Evolutionary conservation across 2,113 vertebrate genomes (phyloP).

Genomic region (Melospiza georgiana): DNA sequence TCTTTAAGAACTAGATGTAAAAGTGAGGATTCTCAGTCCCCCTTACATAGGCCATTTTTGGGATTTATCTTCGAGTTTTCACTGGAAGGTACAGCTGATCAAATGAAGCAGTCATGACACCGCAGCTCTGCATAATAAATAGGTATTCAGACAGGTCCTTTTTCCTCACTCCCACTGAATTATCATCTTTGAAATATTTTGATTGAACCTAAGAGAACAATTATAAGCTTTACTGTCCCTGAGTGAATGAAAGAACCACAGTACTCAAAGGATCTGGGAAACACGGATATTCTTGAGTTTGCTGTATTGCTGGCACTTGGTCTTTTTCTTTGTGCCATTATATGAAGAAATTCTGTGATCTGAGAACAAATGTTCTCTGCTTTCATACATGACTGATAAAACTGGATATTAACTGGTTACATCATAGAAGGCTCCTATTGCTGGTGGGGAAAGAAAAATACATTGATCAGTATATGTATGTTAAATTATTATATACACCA

Average conservation of each 20-base stretch:
- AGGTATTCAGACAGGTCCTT: not conserved
- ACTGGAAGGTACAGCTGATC: not conserved
- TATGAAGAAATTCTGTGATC: not conserved
- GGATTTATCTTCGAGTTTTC: not conserved
- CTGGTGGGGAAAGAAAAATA: not conserved
- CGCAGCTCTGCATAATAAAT: not conserved
- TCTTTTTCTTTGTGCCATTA: slow-evolving; percentile 26
- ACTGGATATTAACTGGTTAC: not conserved
- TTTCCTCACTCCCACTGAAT: slow-evolving; percentile 5
- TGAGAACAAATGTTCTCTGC: not conserved
- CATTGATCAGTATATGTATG: not conserved
- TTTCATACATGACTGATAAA: not conserved
- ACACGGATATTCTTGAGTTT: not conserved
- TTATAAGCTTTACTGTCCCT: not conserved
- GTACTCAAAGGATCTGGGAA: not conserved
- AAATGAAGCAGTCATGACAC: not conserved
- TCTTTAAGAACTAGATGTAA: not conserved
- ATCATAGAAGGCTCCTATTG: not conserved
- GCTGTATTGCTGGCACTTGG: not conserved
- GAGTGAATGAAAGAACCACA: not conserved
- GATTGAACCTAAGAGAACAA: not conserved
- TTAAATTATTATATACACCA: not conserved
- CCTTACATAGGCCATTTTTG: not conserved
- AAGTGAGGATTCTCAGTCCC: not conserved
- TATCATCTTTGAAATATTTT: slow-evolving; percentile 14